A percentile compares a stretch with the other conserved stretches of the same genome.
Conservation (phyloP, 2,888 invertebrate genomes). For the Drosophila atroscutellata region DNA sequence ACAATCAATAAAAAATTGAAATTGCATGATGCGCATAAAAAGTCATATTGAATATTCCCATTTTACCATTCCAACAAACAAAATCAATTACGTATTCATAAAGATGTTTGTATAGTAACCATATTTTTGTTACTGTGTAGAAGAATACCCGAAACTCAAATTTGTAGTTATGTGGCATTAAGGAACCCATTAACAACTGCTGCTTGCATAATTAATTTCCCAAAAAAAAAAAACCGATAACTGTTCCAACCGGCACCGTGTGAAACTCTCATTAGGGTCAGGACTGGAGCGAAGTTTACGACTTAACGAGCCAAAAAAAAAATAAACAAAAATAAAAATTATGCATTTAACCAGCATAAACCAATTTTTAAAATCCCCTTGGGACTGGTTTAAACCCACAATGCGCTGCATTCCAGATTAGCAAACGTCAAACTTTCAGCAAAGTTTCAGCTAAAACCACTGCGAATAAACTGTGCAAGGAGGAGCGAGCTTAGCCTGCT, state of each 20-base stretch:
- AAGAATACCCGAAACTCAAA: background rate
- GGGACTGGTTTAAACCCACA: conserved; percentile 37
- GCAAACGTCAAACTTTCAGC: conserved; percentile 39
- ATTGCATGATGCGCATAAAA: conserved; percentile 8
- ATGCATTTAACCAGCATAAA: conserved; percentile 43
- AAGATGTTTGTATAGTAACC: background rate
- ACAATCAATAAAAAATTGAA: conserved; percentile 59
- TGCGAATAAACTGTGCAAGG: conserved; percentile 6
- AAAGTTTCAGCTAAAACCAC: conserved; percentile 26
- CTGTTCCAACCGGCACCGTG: conserved; percentile 15
- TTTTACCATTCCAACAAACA: background rate
- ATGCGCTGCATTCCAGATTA: conserved; percentile 44
- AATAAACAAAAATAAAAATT: background rate
- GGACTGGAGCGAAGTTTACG: conserved; percentile 36
- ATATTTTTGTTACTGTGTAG: background rate
- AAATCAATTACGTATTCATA: background rate
- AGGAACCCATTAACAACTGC: conserved; percentile 48
- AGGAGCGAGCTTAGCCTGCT: background rate
- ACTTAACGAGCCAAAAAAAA: conserved; percentile 17
- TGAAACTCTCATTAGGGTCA: conserved; percentile 52
- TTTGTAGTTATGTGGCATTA: conserved; percentile 30
- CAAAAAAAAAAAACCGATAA: background rate
- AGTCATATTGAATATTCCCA: background rate
- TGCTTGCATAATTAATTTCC: conserved; percentile 52
- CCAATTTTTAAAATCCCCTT: conserved; percentile 53